A percentile compares a stretch with the other conserved stretches of the same genome.
phyloP scores from a whole-genome alignment of 2,113 vertebrate genomes.

The Apus apus region DNA sequence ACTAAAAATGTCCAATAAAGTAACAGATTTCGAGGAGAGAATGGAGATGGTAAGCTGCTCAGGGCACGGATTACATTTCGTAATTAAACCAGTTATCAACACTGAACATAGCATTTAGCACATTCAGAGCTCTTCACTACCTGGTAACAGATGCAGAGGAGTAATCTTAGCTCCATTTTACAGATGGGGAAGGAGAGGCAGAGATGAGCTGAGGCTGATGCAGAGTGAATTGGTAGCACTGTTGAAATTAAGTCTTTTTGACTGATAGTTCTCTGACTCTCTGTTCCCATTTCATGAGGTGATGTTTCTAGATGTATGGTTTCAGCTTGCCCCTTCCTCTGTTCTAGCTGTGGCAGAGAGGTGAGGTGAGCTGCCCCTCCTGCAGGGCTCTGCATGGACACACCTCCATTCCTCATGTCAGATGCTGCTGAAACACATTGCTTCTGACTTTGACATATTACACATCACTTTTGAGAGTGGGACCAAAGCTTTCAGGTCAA shows the following conservation, averaged over 20 bases:
- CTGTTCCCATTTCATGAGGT: neutral
- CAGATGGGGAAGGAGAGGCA: neutral
- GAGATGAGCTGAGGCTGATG: neutral
- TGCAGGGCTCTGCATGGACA: neutral
- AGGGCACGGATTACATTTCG: neutral
- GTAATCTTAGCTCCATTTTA: neutral
- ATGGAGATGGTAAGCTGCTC: neutral
- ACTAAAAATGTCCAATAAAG: neutral
- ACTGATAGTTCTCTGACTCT: neutral
- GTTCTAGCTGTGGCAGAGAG: neutral
- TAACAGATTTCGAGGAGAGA: neutral
- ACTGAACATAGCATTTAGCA: neutral
- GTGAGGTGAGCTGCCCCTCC: neutral
- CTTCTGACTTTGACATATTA: neutral
- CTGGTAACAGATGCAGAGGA: neutral
- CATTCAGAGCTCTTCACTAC: neutral
- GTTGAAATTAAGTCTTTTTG: neutral
- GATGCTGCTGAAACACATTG: neutral
- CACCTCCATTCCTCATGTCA: neutral
- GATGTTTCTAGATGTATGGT: neutral
- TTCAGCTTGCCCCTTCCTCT: neutral
- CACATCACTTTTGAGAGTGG: neutral
- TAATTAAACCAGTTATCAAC: slow-evolving; percentile 12
- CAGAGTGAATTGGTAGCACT: neutral
- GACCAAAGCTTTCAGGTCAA: neutral